These are phyloP conservation scores for Pimpla rufipes DNA, from an alignment of 2,888 invertebrate species.

Conservation along the genomic window DNA sequence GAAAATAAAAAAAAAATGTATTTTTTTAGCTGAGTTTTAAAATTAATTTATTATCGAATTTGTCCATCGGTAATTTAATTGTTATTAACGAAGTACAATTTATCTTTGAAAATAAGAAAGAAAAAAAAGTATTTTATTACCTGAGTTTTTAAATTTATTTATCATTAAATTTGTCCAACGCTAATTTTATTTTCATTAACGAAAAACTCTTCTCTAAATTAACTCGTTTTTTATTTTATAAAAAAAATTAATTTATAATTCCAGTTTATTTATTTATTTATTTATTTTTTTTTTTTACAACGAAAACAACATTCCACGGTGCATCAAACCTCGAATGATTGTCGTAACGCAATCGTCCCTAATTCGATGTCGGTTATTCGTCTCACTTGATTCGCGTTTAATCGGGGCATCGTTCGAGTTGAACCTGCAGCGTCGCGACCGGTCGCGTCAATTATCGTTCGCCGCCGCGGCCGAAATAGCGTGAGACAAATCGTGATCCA, in stretches of 20 bases:
- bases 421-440: conserved; percentile 21
- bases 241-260: no score
- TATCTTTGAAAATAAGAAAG: no score
- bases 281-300: not conserved
- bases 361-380: conserved; percentile 52
- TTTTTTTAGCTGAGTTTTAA: not conserved
- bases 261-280: no score
- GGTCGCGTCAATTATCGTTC: conserved; percentile 37
- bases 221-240: no score
- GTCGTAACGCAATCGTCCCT: conserved; percentile 50
- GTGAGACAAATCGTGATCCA: not conserved
- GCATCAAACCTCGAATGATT: conserved; percentile 25
- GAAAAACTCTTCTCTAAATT: no score
- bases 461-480: not conserved
- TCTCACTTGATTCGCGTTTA: conserved; percentile 33
- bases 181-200: no score
- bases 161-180: not conserved
- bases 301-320: conserved; percentile 31
- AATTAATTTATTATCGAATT: not conserved
- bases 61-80: no score
- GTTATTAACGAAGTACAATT: no score
- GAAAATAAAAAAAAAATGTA: no score
- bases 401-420: conserved; percentile 45
- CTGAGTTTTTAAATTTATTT: not conserved
- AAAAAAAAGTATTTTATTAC: conserved; percentile 9